Evolutionary conservation across 2,797 vertebrate genomes (phyloP), one percentile per base, ranked within the genome.

Genomic region (Nannoperca obscura): DNA sequence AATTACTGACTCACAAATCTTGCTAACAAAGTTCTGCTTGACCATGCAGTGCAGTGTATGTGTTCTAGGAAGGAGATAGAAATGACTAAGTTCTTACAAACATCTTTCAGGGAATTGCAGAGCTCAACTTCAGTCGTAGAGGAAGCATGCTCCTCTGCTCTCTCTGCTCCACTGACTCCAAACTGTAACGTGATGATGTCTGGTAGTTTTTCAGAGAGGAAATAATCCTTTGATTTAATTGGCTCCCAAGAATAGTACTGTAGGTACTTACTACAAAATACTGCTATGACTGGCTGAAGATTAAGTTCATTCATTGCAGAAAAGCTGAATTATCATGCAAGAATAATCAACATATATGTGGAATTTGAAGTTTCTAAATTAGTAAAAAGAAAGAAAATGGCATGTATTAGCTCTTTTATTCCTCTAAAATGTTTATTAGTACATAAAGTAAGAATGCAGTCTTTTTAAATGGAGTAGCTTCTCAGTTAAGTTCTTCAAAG

Each of bases 121-220:
- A 66, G 57, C 53, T 64, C 13, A 59, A 71, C 36, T 62, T 80
- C 49, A 74, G 50, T 49, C 54, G 62, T 19, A 61, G 81, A 91
- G 88, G 87, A 93, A 74, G 83, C 85, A 90, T 82, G 88, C 75
- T 84, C 73, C 65, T 86, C 1, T 92, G 90, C 82, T 87, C 75
- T 90, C 62, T 88, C 83, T 87, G 88, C 71, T 90, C 75, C 83
- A 76, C 81, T 88, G 84, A 71, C 34, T 86, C 59, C 57, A 74
- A 60, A 63, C 62, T 68, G 44, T 49, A 54, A 42, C 15, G 50
- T 9, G 7, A 62, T 71, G 64, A 69, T 32, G 64, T 75, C 63
- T 38, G 67, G 11, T 59, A 50, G 49, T n/a, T 75, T 81, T 64
- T 77, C 44, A 61, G 5, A 65, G 22, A 76, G 78, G 77, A 84